Evolutionary conservation across 2,888 invertebrate species (phyloP).

Genomic region (Osmoderma eremita): DNA sequence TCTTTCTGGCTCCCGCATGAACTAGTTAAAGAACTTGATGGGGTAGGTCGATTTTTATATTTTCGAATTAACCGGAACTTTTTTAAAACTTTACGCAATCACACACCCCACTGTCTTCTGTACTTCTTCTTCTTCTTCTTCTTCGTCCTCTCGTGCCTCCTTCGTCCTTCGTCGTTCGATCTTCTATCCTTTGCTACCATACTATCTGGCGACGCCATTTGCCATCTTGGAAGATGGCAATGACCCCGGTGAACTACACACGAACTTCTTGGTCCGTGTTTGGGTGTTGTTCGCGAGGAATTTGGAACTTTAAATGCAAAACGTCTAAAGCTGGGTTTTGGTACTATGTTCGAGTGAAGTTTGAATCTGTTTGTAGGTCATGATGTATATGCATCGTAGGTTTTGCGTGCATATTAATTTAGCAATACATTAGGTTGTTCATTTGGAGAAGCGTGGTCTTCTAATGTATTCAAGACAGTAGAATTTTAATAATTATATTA

Average conservation of each 20-base stretch:
- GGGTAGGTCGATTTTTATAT: constrained; percentile 61
- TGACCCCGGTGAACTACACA: constrained; percentile 25
- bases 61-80: constrained; percentile 61
- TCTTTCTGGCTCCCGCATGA: constrained; percentile 62
- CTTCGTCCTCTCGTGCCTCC: neutral
- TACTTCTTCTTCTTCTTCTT: constrained; percentile 15
- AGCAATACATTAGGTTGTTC: neutral
- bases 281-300: constrained; percentile 19
- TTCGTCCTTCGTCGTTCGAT: neutral
- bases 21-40: constrained; percentile 62
- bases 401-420: neutral
- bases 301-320: constrained; percentile 28
- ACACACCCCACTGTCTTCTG: constrained; percentile 32
- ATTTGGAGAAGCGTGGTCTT: neutral
- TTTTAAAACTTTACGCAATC: constrained; percentile 39
- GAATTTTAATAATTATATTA: too few species aligned
- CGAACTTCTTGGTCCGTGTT: constrained; percentile 27
- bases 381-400: neutral
- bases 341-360: constrained; percentile 24
- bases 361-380: constrained; percentile 18
- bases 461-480: neutral
- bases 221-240: constrained; percentile 33
- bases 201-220: neutral
- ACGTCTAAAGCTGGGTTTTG: constrained; percentile 13
- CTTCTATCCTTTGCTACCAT: constrained; percentile 8